Percentiles rank a stretch among this genome's conserved stretches.
Evolutionary conservation across 2,888 invertebrate genomes (phyloP).

Genomic region (Cerastis leucographa): DNA sequence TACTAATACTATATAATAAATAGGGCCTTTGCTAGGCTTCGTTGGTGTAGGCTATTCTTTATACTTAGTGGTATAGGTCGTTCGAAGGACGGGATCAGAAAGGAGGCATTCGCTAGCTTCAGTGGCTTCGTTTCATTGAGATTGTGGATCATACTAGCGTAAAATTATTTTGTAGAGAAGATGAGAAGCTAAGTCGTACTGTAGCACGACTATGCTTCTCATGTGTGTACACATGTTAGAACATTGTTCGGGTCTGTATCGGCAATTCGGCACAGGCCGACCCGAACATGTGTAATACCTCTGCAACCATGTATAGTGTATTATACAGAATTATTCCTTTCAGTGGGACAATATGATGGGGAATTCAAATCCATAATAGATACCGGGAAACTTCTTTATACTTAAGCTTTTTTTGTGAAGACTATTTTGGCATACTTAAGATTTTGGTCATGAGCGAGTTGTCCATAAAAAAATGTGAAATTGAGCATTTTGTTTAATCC

Average conservation of each 20-base stretch:
- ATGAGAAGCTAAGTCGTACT: not conserved
- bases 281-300: not conserved
- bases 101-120: not conserved
- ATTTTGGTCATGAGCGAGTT: not conserved
- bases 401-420: not conserved
- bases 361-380: not conserved
- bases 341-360: not conserved
- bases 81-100: not conserved
- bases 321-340: not conserved
- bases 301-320: not conserved
- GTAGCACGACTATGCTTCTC: too few relatives aligned
- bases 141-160: not conserved
- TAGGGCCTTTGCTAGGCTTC: conserved; percentile 17
- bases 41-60: not conserved
- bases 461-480: not conserved
- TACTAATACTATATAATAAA: too few relatives aligned
- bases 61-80: not conserved
- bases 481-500: not conserved
- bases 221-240: not conserved
- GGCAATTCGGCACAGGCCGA: not conserved
- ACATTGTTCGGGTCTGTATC: not conserved
- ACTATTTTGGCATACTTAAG: not conserved
- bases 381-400: not conserved
- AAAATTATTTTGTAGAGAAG: not conserved
- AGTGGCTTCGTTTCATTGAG: not conserved